Conservation (phyloP, 2,888 invertebrate genomes). For the Poecilus cupreus region DNA sequence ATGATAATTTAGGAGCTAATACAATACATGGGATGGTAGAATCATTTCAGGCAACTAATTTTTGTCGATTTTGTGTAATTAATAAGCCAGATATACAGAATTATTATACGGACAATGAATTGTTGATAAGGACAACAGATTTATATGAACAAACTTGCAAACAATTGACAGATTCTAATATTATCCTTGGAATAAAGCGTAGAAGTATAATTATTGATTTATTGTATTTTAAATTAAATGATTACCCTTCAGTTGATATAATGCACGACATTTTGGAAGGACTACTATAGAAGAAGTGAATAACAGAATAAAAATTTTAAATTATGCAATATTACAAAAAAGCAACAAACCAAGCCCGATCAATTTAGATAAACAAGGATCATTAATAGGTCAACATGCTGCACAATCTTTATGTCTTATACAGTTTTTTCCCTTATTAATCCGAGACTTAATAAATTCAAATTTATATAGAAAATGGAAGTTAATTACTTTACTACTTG, state of each 20-base stretch:
- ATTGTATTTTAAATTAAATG: constrained; percentile 57
- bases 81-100: constrained; percentile 46
- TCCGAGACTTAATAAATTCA: not conserved
- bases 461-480: not conserved
- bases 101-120: constrained; percentile 12
- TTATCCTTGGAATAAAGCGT: constrained; percentile 58
- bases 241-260: constrained; percentile 59
- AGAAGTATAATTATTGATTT: constrained; percentile 47
- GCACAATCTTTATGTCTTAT: constrained; percentile 52
- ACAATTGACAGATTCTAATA: not conserved
- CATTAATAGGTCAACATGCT: constrained; percentile 56
- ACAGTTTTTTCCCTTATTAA: not conserved
- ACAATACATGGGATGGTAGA: constrained; percentile 58
- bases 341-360: constrained; percentile 52
- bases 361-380: constrained; percentile 45
- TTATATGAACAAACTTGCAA: constrained; percentile 22
- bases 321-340: constrained; percentile 47
- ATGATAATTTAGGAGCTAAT: constrained; percentile 58
- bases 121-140: constrained; percentile 39
- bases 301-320: constrained; percentile 47
- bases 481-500: constrained; percentile 25
- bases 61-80: constrained; percentile 61
- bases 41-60: constrained; percentile 60
- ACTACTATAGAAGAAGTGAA: constrained; percentile 44
- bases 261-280: constrained; percentile 62